Conservation (phyloP, 92 coral and sea anemone species). For the Diadumene lineata region DNA sequence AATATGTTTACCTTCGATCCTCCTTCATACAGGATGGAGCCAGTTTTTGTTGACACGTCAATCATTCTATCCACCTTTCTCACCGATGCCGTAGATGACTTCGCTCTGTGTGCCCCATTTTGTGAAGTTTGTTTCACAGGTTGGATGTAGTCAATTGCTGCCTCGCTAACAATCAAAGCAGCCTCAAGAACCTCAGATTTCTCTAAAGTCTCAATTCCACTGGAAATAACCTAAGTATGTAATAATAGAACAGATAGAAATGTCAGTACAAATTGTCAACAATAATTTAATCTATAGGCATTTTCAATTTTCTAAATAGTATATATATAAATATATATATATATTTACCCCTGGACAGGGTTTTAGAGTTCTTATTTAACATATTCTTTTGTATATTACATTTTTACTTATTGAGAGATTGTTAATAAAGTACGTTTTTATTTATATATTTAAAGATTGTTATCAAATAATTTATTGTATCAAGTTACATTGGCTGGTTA, state of each 20-base stretch:
- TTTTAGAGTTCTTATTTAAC: too few relatives aligned
- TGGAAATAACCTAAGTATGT: slow-evolving; percentile 40
- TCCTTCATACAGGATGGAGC: slow-evolving; percentile 12
- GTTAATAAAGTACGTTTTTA: too few relatives aligned
- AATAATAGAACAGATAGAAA: slow-evolving; percentile 13
- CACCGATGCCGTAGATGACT: slow-evolving; percentile 11
- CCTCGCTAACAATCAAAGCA: slow-evolving; percentile 50
- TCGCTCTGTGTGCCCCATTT: not conserved
- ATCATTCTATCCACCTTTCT: slow-evolving; percentile 25
- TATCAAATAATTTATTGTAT: too few relatives aligned
- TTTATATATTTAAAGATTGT: too few relatives aligned
- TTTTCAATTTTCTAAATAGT: not conserved
- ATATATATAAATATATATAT: too few relatives aligned
- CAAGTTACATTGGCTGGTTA: too few relatives aligned
- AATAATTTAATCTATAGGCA: not conserved
- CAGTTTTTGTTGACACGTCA: slow-evolving; percentile 15
- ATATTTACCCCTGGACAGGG: too few relatives aligned
- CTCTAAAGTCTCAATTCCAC: slow-evolving; percentile 46
- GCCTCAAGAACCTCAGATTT: slow-evolving; percentile 57
- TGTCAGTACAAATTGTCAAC: not conserved
- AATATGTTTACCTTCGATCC: slow-evolving; percentile 14
- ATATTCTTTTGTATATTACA: too few relatives aligned
- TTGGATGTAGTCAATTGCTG: slow-evolving; percentile 46
- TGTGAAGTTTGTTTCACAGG: slow-evolving; percentile 19
- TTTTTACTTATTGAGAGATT: too few relatives aligned